phyloP scores from a whole-genome alignment of 1,140 invertebrate genomes.

The Orussus abietinus region DNA sequence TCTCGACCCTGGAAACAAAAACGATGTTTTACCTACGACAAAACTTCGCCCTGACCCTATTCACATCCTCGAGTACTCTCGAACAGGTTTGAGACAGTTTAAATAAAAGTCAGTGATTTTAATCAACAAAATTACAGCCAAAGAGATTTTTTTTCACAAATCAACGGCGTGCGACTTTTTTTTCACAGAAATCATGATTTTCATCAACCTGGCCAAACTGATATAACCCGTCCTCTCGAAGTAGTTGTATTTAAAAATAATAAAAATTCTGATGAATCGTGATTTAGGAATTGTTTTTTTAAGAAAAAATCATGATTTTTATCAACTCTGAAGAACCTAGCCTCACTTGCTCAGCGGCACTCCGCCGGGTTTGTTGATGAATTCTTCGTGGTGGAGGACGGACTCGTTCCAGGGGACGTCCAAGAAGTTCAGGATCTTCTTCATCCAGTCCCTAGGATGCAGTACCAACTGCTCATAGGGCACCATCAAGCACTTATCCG shows the following conservation, averaged over 20 bases:
- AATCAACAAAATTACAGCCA: no score
- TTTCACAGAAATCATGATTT: neutral
- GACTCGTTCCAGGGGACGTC: conserved; percentile 93
- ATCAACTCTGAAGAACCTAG: conserved; percentile 1
- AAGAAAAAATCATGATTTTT: no score
- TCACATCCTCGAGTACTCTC: no score
- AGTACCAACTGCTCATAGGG: conserved; percentile 97
- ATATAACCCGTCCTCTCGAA: no score
- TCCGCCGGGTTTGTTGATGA: conserved; percentile 93
- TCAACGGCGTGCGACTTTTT: no score
- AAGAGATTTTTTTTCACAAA: no score
- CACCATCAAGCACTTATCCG: conserved; percentile 79
- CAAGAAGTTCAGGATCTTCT: conserved; percentile 85
- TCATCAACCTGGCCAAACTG: neutral
- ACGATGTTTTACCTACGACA: conserved; percentile 12
- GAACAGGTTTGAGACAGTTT: no score
- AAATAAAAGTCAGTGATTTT: no score
- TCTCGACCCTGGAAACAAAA: conserved; percentile 77
- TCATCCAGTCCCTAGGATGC: conserved; percentile 87
- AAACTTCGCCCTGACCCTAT: no score
- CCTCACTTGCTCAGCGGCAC: conserved; percentile 89
- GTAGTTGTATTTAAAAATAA: conserved; percentile 9
- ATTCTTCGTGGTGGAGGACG: conserved; percentile 95
- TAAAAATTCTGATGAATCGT: conserved; percentile 2
- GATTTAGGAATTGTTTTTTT: no score